These are phyloP conservation scores for Pachyseris speciosa DNA, from an alignment of 64 coral and sea anemone genomes.

Conservation along the genomic window DNA sequence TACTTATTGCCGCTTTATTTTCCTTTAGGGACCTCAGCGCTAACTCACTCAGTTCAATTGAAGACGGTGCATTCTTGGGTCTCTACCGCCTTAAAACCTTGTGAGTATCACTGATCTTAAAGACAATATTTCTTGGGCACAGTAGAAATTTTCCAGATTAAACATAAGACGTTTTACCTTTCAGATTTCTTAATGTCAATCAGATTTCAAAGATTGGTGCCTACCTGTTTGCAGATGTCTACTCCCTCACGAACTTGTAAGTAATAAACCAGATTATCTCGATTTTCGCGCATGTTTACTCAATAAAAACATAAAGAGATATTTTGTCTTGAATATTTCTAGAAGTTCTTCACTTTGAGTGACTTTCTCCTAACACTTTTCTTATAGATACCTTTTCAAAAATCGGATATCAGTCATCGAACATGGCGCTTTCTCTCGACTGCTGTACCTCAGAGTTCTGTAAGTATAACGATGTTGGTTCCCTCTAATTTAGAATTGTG, in stretches of 20 bases:
- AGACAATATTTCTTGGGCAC: no score
- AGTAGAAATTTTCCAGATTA: no score
- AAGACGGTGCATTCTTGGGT: constrained; percentile 58
- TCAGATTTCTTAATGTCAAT: constrained; percentile 27
- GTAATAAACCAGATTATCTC: no score
- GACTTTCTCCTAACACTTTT: not conserved
- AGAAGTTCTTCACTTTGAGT: no score
- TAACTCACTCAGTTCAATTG: constrained; percentile 15
- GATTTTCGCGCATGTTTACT: no score
- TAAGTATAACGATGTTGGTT: constrained; percentile 14
- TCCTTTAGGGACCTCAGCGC: constrained; percentile 33
- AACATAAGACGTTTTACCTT: not conserved
- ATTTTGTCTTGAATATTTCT: no score
- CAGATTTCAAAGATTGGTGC: constrained; percentile 35
- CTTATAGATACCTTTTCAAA: constrained; percentile 35
- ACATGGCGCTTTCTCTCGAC: constrained; percentile 1
- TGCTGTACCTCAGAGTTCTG: constrained; percentile 33
- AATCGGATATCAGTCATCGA: constrained; percentile 43
- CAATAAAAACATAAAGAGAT: not conserved
- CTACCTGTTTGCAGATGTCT: constrained; percentile 64
- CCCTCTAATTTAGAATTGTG: no score
- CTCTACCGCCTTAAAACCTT: constrained; percentile 44
- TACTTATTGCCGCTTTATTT: not conserved
- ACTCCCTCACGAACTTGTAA: constrained; percentile 55
- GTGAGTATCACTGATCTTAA: no score